These are phyloP conservation scores for Phyllotreta cruciferae DNA, from an alignment of 2,888 invertebrate species.

Conservation along the genomic window DNA sequence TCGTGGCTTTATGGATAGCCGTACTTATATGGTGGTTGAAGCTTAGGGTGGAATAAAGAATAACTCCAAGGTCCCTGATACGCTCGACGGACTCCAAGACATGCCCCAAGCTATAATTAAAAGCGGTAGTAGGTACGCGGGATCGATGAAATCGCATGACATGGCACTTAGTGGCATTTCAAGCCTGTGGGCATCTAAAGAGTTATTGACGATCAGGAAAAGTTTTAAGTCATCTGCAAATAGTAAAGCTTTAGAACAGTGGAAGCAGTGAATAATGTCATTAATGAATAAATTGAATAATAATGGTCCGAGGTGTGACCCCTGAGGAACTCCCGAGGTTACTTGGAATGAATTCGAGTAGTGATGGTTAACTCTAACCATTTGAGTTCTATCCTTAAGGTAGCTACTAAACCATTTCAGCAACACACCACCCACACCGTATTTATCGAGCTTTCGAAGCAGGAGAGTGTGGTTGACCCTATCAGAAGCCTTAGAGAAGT, in stretches of 20 bases:
- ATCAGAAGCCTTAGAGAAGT: no score
- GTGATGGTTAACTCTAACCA: conserved; percentile 9
- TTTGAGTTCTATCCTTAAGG: no score
- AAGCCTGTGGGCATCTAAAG: background rate
- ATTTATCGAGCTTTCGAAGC: no score
- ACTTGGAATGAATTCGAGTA: background rate
- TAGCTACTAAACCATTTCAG: no score
- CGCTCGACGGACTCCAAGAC: background rate
- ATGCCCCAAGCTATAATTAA: no score
- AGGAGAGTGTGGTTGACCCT: no score
- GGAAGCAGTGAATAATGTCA: background rate
- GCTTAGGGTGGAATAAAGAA: background rate
- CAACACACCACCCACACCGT: no score
- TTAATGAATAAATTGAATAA: background rate
- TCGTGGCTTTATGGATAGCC: no score
- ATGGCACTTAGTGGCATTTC: background rate
- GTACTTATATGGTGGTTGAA: no score
- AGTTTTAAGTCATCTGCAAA: conserved; percentile 4
- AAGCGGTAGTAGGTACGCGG: no score
- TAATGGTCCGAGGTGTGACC: background rate
- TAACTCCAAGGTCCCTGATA: background rate
- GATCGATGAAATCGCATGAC: no score
- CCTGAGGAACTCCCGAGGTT: background rate
- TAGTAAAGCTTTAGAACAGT: background rate
- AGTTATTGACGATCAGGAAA: background rate